Percentiles rank a stretch among this genome's conserved stretches.
Evolutionary conservation across 1,140 invertebrate genomes (phyloP).

Genomic region (Nebria ingens): DNA sequence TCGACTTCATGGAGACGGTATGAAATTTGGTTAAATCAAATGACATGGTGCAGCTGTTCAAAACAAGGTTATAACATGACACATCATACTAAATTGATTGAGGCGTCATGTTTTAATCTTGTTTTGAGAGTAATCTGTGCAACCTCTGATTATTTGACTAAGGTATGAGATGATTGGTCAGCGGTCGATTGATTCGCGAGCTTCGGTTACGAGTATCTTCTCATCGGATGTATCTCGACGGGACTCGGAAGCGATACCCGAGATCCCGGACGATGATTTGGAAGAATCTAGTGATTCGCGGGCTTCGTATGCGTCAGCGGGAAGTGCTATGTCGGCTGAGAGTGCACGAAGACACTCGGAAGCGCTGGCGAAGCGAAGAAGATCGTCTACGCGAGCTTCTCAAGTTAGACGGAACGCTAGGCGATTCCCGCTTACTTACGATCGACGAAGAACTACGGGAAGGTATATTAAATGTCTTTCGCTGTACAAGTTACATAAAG

Average conservation of each 20-base stretch:
- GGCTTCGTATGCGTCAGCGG: slow-evolving; percentile 26
- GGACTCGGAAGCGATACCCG: slow-evolving; percentile 32
- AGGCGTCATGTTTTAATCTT: too few species aligned
- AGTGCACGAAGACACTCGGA: slow-evolving; percentile 32
- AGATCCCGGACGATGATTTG: slow-evolving; percentile 31
- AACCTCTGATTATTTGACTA: too few species aligned
- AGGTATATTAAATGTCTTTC: too few species aligned
- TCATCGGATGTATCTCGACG: slow-evolving; percentile 32
- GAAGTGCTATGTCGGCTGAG: slow-evolving; percentile 25
- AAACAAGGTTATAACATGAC: too few species aligned
- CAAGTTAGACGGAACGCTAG: slow-evolving; percentile 32
- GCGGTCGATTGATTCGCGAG: slow-evolving; percentile 32
- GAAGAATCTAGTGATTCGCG: slow-evolving; percentile 26
- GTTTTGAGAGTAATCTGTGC: too few species aligned
- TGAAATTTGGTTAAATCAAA: too few species aligned
- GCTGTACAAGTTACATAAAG: too few species aligned
- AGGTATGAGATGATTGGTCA: slow-evolving; percentile 36
- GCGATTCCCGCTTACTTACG: slow-evolving; percentile 31
- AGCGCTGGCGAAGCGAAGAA: slow-evolving; percentile 21
- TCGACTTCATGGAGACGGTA: slow-evolving; percentile 30
- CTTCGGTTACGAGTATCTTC: slow-evolving; percentile 29
- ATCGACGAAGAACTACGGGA: slow-evolving; percentile 35
- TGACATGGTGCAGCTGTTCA: too few species aligned
- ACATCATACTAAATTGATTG: too few species aligned
- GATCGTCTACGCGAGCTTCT: slow-evolving; percentile 25